Percentiles rank a stretch among this genome's conserved stretches.
phyloP scores from a whole-genome alignment of 2,888 invertebrate genomes.

The Heliconius sara region DNA sequence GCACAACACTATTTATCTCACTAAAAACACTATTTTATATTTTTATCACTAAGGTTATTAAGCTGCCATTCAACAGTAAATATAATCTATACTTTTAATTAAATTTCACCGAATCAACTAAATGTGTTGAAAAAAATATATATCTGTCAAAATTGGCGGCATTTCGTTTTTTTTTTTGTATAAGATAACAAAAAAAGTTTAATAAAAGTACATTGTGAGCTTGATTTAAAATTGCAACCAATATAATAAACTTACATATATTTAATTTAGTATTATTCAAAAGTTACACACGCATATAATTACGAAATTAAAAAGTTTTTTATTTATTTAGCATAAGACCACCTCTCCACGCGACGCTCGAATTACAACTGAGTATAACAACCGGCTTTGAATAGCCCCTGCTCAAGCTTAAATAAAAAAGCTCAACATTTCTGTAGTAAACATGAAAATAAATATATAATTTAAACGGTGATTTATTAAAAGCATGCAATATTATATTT shows the following conservation, averaged over 20 bases:
- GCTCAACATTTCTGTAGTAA: neutral
- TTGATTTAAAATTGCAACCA: neutral
- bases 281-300: slow-evolving; percentile 10
- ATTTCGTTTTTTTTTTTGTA: neutral
- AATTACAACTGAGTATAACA: slow-evolving; percentile 37
- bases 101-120: neutral
- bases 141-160: slow-evolving; percentile 18
- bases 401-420: slow-evolving; percentile 2
- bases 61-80: neutral
- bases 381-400: slow-evolving; percentile 22
- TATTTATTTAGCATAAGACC: neutral
- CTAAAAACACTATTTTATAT: neutral
- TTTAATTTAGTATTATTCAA: neutral
- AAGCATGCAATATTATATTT: neutral
- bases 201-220: neutral
- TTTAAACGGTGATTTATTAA: neutral
- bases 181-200: neutral
- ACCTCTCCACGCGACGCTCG: slow-evolving; percentile 18
- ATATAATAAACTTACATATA: neutral
- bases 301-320: slow-evolving; percentile 12
- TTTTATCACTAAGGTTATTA: neutral
- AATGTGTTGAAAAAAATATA: neutral
- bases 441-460: neutral
- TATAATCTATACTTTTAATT: neutral
- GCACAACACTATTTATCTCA: slow-evolving; percentile 51